Evolutionary conservation across 2,888 invertebrate species (phyloP).

Genomic region (Tanytarsus gracilentus): DNA sequence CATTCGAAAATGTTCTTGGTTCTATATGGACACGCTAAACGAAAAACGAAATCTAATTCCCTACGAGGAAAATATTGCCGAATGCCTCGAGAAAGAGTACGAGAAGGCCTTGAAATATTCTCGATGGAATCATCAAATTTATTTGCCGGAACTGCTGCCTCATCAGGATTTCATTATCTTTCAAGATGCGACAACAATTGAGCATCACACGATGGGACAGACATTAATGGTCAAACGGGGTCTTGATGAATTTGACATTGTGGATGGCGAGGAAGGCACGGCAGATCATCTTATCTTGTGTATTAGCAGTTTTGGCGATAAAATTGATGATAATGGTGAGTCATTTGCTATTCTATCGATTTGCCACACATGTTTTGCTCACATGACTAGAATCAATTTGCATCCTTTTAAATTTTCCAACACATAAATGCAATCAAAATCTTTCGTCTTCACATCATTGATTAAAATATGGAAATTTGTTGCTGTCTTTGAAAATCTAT

Average conservation of each 20-base stretch:
- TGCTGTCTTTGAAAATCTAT: too few species aligned
- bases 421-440: too few species aligned
- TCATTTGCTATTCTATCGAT: background rate
- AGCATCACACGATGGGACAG: slow-evolving; percentile 7
- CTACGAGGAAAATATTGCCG: slow-evolving; percentile 6
- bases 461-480: too few species aligned
- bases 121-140: slow-evolving; percentile 2
- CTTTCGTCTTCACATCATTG: too few species aligned
- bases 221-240: slow-evolving; percentile 8
- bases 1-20: slow-evolving; percentile 18
- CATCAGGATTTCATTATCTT: background rate
- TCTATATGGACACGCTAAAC: slow-evolving; percentile 1
- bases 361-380: background rate
- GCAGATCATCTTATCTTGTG: slow-evolving; percentile 16
- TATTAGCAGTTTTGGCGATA: slow-evolving; percentile 21
- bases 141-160: background rate
- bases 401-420: too few species aligned
- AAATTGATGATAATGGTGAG: slow-evolving; percentile 26
- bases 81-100: slow-evolving; percentile 15
- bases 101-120: background rate
- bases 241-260: slow-evolving; percentile 19
- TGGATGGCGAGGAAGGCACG: slow-evolving; percentile 20
- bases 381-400: too few species aligned
- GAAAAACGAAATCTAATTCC: slow-evolving; percentile 6
- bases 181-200: slow-evolving; percentile 1